phyloP scores from a whole-genome alignment of 2,888 invertebrate species.

The Sesia apiformis region DNA sequence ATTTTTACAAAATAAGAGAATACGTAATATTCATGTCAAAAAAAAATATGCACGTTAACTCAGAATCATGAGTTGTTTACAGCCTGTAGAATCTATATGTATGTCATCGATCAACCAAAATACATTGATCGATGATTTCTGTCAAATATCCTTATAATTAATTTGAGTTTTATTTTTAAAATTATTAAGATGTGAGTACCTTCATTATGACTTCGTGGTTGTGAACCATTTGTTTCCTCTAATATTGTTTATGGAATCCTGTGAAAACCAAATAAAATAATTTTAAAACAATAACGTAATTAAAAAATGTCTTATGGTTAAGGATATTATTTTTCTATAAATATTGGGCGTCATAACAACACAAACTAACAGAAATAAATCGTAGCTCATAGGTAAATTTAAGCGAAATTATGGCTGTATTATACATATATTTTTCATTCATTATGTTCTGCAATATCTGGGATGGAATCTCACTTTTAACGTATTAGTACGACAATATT shows the following conservation, averaged over 20 bases:
- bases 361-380: slow-evolving; percentile 17
- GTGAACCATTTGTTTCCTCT: background rate
- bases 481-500: slow-evolving; percentile 65
- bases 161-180: too few relatives aligned
- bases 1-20: too few relatives aligned
- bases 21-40: too few relatives aligned
- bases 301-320: slow-evolving; percentile 26
- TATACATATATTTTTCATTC: slow-evolving; percentile 20
- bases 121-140: too few relatives aligned
- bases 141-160: too few relatives aligned
- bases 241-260: slow-evolving; percentile 17
- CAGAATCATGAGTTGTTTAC: too few relatives aligned
- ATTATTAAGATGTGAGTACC: too few relatives aligned
- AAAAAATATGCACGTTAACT: too few relatives aligned
- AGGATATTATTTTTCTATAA: slow-evolving; percentile 58
- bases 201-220: background rate
- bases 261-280: slow-evolving; percentile 15
- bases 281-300: slow-evolving; percentile 19
- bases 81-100: too few relatives aligned
- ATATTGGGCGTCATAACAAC: slow-evolving; percentile 23
- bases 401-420: slow-evolving; percentile 42
- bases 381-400: slow-evolving; percentile 7
- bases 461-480: slow-evolving; percentile 50
- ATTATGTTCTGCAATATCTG: slow-evolving; percentile 54
- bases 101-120: too few relatives aligned